Conservation (phyloP, 2,888 invertebrate species). For the Ophion costatus region DNA sequence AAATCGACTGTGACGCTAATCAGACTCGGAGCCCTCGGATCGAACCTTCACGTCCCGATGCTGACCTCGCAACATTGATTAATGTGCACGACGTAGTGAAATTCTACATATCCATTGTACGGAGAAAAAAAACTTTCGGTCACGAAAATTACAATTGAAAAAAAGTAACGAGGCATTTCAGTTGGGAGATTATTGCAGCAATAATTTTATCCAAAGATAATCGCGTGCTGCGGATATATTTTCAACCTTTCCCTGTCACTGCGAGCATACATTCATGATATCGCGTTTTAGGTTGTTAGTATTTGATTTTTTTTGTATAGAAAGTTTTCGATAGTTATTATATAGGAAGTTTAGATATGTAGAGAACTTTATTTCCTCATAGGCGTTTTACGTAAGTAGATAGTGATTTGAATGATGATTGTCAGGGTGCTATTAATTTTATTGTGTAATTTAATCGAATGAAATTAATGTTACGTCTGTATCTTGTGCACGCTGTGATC, state of each 20-base stretch:
- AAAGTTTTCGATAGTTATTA: not conserved
- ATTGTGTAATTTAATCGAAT: not conserved
- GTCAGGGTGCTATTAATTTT: not conserved
- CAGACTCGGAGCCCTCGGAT: not conserved
- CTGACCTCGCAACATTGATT: not conserved
- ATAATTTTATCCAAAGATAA: not conserved
- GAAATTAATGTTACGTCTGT: no score
- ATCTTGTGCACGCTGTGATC: no score
- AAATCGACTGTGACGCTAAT: not conserved
- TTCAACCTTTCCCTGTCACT: not conserved
- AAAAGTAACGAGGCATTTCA: not conserved
- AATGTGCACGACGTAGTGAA: not conserved
- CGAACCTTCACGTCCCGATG: not conserved
- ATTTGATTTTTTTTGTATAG: not conserved
- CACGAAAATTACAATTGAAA: constrained; percentile 9
- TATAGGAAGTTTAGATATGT: not conserved
- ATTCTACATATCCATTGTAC: not conserved
- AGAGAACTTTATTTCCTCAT: not conserved
- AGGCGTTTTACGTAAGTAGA: not conserved
- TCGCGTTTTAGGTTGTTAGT: not conserved
- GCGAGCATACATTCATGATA: not conserved
- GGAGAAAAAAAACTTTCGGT: not conserved
- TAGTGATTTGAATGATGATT: not conserved
- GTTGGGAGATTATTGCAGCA: not conserved
- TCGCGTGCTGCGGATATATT: not conserved